phyloP scores from a whole-genome alignment of 2,797 vertebrate species.

The Hyperoplus immaculatus region DNA sequence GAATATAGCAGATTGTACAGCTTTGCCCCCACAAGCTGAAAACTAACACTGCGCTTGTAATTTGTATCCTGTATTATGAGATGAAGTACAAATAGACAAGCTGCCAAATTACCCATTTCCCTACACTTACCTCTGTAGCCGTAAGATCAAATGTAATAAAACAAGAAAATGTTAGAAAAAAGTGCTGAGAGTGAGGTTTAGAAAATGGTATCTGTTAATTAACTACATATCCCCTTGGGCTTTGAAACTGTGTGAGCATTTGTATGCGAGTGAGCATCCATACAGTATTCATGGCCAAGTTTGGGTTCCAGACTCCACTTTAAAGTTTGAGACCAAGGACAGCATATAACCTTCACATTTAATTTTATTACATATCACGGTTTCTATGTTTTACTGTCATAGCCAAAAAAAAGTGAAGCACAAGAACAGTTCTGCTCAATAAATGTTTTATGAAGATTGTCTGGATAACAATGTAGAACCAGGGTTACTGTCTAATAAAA shows the following conservation, averaged over 20 bases:
- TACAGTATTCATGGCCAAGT: slow-evolving; percentile 4
- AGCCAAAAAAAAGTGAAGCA: neutral
- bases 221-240: slow-evolving; percentile 42
- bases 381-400: neutral
- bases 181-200: slow-evolving; percentile 66
- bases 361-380: neutral
- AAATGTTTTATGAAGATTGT: slow-evolving; percentile 12
- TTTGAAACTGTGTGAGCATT: slow-evolving; percentile 45
- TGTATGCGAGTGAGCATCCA: slow-evolving; percentile 36
- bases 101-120: slow-evolving; percentile 64
- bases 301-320: slow-evolving; percentile 26
- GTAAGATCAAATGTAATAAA: slow-evolving; percentile 61
- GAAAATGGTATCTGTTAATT: slow-evolving; percentile 66
- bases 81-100: slow-evolving; percentile 46
- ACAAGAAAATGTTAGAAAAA: slow-evolving; percentile 51
- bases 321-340: slow-evolving; percentile 23
- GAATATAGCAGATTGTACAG: slow-evolving; percentile 55
- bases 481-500: slow-evolving; percentile 17
- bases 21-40: slow-evolving; percentile 50
- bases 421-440: neutral
- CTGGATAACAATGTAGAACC: neutral
- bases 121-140: slow-evolving; percentile 51
- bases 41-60: slow-evolving; percentile 33
- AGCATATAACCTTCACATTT: neutral
- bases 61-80: slow-evolving; percentile 41